phyloP scores from a whole-genome alignment of 1,140 invertebrate genomes.

The Drosophila trapezifrons region DNA sequence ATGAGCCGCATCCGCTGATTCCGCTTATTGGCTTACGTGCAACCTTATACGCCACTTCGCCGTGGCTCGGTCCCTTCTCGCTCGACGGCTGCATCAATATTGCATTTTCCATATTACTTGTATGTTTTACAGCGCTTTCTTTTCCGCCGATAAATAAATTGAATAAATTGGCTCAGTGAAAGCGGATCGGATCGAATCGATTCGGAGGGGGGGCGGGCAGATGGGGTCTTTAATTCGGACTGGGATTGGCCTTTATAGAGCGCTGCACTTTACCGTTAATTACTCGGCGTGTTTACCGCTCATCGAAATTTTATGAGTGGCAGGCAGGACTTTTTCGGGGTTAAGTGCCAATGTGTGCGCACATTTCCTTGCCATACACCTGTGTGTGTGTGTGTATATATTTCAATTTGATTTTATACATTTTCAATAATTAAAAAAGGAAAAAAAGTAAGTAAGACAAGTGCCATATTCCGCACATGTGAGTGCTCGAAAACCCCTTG shows the following conservation, averaged over 20 bases:
- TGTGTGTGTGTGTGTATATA: neutral
- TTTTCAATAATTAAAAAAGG: slow-evolving; percentile 70
- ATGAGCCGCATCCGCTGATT: slow-evolving; percentile 70
- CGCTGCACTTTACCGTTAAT: slow-evolving; percentile 75
- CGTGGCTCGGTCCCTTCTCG: neutral
- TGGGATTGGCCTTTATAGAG: slow-evolving; percentile 52
- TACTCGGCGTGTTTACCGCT: slow-evolving; percentile 81
- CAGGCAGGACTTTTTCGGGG: slow-evolving; percentile 49
- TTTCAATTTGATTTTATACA: slow-evolving; percentile 72
- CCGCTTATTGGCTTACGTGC: slow-evolving; percentile 74
- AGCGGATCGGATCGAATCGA: slow-evolving; percentile 34
- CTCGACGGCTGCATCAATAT: slow-evolving; percentile 52
- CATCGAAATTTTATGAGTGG: slow-evolving; percentile 81
- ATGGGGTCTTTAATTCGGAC: slow-evolving; percentile 1
- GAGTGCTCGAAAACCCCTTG: slow-evolving; percentile 28
- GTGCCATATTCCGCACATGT: neutral
- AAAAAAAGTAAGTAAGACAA: slow-evolving; percentile 1
- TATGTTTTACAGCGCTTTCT: slow-evolving; percentile 31
- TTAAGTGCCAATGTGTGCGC: slow-evolving; percentile 76
- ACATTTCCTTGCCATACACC: slow-evolving; percentile 29
- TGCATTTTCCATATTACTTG: slow-evolving; percentile 55
- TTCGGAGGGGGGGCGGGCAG: neutral
- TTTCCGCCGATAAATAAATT: slow-evolving; percentile 70
- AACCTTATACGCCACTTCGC: slow-evolving; percentile 26
- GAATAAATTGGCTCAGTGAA: slow-evolving; percentile 72